Evolutionary conservation across 2,113 vertebrate species (phyloP), one percentile per base, ranked within the genome.

Genomic region (Triplophysa dalaica): DNA sequence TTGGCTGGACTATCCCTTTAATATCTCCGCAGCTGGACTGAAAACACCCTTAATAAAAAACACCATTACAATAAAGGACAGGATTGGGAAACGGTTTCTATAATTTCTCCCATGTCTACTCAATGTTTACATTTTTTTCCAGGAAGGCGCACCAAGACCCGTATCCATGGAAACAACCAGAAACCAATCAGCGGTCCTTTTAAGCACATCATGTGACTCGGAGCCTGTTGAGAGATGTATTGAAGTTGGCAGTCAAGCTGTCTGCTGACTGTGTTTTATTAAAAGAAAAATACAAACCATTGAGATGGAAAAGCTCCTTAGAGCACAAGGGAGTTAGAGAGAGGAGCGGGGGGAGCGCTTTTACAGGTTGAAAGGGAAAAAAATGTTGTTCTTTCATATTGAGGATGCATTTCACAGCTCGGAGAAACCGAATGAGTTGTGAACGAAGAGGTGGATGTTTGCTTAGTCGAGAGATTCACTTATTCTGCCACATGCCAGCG

Each of bases 91-190:
- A 90, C 91, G 90, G 90, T 91, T 89, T 89, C 86, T 89, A 85
- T 86, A 89, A 90, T 90, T 93, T 83, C 80, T 88, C 84, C 85
- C 80, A 70, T 90, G 89, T 90, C 89, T 86, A 33, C 81, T 87
- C 80, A 68, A 83, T 89, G 89, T 91, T 90, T 91, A 90, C 70
- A 77, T 88, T 89, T 29, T 24, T 87, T 85, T 85, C 86, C 78
- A 74, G 78, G 85, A 88, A 83, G 86, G 86, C 85, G 81, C 85
- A 83, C 81, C 78, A 82, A 84, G 84, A 68, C 82, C 41, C 22
- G 90, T 93, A 89, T 85, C 92, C 91, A 93, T 94, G 91, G 92
- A 90, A 93, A 93, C 92, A 88, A 87, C 45, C 63, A 78, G 64
- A 48, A 81, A 81, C 89, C 90, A 91, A 91, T 86, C 84, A 84